Evolutionary conservation across 1,140 invertebrate species (phyloP).

Genomic region (Drosophila miranda): DNA sequence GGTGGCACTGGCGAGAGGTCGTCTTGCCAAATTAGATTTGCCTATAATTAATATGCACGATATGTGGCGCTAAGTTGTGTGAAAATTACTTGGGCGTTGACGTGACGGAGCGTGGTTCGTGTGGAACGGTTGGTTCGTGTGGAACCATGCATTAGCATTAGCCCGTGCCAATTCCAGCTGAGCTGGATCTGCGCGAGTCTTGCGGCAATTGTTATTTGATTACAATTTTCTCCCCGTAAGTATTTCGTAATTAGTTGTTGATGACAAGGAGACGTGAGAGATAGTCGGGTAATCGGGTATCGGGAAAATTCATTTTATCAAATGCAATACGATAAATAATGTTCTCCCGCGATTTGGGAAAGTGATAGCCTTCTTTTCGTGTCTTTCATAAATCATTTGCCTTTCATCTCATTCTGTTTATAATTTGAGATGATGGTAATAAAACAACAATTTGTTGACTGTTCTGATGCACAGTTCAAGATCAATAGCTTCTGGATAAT

Average conservation of each 20-base stretch:
- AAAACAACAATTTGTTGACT: too few relatives aligned
- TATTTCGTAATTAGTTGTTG: constrained; percentile 70
- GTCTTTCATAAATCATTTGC: too few relatives aligned
- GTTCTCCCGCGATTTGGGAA: too few relatives aligned
- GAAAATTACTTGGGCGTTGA: constrained; percentile 74
- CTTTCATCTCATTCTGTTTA: too few relatives aligned
- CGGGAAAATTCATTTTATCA: constrained; percentile 5
- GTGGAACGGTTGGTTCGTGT: constrained; percentile 51
- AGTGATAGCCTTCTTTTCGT: too few relatives aligned
- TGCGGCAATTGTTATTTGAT: constrained; percentile 51
- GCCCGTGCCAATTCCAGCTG: too few relatives aligned
- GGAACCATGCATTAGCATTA: constrained; percentile 34
- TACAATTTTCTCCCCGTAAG: constrained; percentile 41
- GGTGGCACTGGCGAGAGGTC: constrained; percentile 11
- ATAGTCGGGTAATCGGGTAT: not conserved
- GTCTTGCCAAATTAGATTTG: constrained; percentile 72
- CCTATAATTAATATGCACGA: constrained; percentile 78
- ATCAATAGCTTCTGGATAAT: too few relatives aligned
- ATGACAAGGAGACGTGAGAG: constrained; percentile 47
- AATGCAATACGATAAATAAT: too few relatives aligned
- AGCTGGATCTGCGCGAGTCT: constrained; percentile 20
- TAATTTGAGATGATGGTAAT: too few relatives aligned
- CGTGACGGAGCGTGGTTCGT: constrained; percentile 54
- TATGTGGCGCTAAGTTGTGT: constrained; percentile 78
- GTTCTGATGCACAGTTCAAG: too few relatives aligned